Conservation (phyloP, 2,113 vertebrate genomes). For the Podarcis raffonei region DNA sequence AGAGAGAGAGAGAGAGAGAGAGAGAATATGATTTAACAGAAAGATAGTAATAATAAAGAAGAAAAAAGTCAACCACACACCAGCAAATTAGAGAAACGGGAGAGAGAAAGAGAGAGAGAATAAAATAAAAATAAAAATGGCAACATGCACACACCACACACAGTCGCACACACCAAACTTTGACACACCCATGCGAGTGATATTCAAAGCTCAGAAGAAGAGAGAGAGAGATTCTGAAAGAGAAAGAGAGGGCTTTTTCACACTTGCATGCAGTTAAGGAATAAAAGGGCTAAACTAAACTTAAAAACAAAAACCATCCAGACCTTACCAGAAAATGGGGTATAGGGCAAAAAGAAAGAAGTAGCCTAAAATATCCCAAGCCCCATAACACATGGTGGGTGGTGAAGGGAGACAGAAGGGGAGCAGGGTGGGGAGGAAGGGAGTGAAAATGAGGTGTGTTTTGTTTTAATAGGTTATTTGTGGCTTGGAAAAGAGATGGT, state of each 20-base stretch:
- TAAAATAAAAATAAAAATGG: conserved; percentile 41
- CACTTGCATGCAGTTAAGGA: conserved; percentile 79
- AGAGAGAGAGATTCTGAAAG: conserved; percentile 23
- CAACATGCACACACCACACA: conserved; percentile 69
- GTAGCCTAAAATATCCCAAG: conserved; percentile 62
- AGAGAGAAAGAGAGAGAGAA: conserved; percentile 23
- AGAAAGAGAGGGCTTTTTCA: conserved; percentile 62
- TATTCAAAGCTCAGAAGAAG: conserved; percentile 52
- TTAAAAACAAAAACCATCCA: neutral
- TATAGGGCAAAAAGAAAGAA: neutral
- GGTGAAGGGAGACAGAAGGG: conserved; percentile 55
- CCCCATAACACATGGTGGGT: conserved; percentile 72
- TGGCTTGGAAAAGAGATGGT: conserved; percentile 14
- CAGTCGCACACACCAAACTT: conserved; percentile 47
- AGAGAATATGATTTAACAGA: conserved; percentile 30
- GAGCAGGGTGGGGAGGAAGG: conserved; percentile 29
- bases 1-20: conserved; percentile 56
- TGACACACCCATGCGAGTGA: conserved; percentile 71
- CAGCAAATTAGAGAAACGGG: conserved; percentile 53
- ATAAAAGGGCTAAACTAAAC: conserved; percentile 44
- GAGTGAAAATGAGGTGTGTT: conserved; percentile 14
- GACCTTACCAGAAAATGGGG: conserved; percentile 25
- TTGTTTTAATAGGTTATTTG: conserved; percentile 7
- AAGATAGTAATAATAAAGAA: conserved; percentile 18
- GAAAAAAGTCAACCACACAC: conserved; percentile 38